These are phyloP conservation scores for Drosophila varians DNA, from an alignment of 1,140 invertebrate species.

Conservation along the genomic window DNA sequence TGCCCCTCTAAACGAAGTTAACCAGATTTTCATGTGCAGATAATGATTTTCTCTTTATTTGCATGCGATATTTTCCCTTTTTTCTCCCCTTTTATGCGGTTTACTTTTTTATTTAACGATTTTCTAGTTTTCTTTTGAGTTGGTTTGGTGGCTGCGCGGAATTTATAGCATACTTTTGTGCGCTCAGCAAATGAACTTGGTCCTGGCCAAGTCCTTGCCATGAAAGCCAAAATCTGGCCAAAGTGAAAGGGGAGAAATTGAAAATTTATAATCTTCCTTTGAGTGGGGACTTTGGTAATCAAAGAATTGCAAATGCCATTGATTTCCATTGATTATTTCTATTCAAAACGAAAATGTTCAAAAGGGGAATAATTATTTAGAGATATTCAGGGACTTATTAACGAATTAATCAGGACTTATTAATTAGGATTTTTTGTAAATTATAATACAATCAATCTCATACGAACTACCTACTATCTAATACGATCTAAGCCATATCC, in stretches of 20 bases:
- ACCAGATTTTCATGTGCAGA: slow-evolving; percentile 74
- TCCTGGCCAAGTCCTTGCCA: slow-evolving; percentile 5
- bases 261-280: slow-evolving; percentile 27
- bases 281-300: slow-evolving; percentile 10
- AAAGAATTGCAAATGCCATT: background rate
- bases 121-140: slow-evolving; percentile 26
- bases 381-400: no score
- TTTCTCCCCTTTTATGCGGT: slow-evolving; percentile 11
- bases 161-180: slow-evolving; percentile 56
- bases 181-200: slow-evolving; percentile 41
- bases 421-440: no score
- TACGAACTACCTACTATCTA: background rate
- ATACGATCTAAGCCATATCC: slow-evolving; percentile 1
- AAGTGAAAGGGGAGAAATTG: background rate
- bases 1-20: slow-evolving; percentile 62
- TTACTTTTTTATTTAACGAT: slow-evolving; percentile 18
- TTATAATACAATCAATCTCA: no score
- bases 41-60: slow-evolving; percentile 79
- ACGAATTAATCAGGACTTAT: no score
- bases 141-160: slow-evolving; percentile 38
- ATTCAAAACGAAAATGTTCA: background rate
- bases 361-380: background rate
- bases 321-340: background rate
- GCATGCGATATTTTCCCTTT: slow-evolving; percentile 36
- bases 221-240: slow-evolving; percentile 4